Percentiles rank a stretch among this genome's conserved stretches.
Conservation (phyloP, 2,797 vertebrate genomes). For the Allobates femoralis region DNA sequence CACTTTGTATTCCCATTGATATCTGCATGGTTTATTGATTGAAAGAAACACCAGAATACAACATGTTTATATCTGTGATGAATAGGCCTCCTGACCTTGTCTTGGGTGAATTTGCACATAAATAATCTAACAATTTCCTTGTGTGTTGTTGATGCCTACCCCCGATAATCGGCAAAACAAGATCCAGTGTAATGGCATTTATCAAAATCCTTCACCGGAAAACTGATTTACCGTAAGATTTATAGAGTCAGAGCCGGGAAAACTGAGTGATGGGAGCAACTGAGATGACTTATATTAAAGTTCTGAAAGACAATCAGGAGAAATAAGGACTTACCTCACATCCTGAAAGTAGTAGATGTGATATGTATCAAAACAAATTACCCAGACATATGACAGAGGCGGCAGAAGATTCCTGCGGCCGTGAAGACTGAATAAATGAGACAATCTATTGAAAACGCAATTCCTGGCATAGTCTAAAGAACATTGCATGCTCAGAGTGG, state of each 20-base stretch:
- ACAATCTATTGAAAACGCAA: constrained; percentile 13
- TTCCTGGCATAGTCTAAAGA: neutral
- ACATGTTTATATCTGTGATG: constrained; percentile 17
- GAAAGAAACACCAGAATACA: constrained; percentile 17
- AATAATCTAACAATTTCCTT: constrained; percentile 27
- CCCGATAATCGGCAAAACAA: constrained; percentile 9
- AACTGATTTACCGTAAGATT: constrained; percentile 3
- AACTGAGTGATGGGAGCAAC: neutral
- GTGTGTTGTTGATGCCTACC: constrained; percentile 1
- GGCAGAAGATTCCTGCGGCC: neutral
- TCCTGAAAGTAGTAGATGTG: constrained; percentile 13
- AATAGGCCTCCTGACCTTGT: constrained; percentile 51
- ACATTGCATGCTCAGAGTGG: neutral
- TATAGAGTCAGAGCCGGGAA: neutral
- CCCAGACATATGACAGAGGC: constrained; percentile 7
- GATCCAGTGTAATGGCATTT: neutral
- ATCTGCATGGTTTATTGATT: constrained; percentile 24
- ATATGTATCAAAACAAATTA: constrained; percentile 31
- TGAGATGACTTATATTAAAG: neutral
- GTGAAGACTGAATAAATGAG: constrained; percentile 2
- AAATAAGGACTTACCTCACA: neutral
- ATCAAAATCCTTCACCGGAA: constrained; percentile 5
- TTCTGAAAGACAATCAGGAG: constrained; percentile 16
- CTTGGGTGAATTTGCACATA: constrained; percentile 15
- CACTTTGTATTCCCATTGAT: neutral